A percentile compares a stretch with the other conserved stretches of the same genome.
phyloP scores from a whole-genome alignment of 37 sponge, comb jelly and placozoan genomes.

The Chondrosia reniformis region DNA sequence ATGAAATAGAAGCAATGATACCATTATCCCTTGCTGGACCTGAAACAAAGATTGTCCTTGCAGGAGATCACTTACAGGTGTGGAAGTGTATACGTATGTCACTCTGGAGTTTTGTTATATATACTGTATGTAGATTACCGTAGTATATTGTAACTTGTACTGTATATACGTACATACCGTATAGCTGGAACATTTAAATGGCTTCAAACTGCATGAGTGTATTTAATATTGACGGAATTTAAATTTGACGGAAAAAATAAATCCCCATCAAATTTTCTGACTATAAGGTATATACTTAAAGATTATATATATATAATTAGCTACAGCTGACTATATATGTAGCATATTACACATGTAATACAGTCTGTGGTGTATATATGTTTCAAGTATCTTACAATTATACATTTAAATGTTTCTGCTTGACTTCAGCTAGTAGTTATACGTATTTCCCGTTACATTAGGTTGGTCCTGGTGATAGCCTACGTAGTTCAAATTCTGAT shows the following conservation, averaged over 20 bases:
- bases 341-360: background rate
- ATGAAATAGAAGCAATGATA: slow-evolving; percentile 63
- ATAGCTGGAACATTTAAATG: too few relatives aligned
- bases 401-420: background rate
- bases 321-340: background rate
- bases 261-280: too few relatives aligned
- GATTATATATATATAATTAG: too few relatives aligned
- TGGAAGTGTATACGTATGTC: background rate
- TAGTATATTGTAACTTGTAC: too few relatives aligned
- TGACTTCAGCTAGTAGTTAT: background rate
- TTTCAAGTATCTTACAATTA: too few relatives aligned
- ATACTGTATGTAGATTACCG: too few relatives aligned
- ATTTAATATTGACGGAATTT: too few relatives aligned
- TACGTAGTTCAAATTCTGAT: slow-evolving; percentile 47
- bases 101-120: background rate
- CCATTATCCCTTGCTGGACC: slow-evolving; percentile 49
- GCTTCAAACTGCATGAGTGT: too few relatives aligned
- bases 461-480: slow-evolving; percentile 66
- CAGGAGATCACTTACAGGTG: slow-evolving; percentile 78
- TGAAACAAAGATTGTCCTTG: slow-evolving; percentile 64
- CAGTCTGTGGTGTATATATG: background rate
- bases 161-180: too few relatives aligned
- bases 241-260: too few relatives aligned
- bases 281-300: too few relatives aligned
- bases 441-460: too few relatives aligned